Conservation (phyloP, 2,888 invertebrate genomes). For the Stenodema calcarata region DNA sequence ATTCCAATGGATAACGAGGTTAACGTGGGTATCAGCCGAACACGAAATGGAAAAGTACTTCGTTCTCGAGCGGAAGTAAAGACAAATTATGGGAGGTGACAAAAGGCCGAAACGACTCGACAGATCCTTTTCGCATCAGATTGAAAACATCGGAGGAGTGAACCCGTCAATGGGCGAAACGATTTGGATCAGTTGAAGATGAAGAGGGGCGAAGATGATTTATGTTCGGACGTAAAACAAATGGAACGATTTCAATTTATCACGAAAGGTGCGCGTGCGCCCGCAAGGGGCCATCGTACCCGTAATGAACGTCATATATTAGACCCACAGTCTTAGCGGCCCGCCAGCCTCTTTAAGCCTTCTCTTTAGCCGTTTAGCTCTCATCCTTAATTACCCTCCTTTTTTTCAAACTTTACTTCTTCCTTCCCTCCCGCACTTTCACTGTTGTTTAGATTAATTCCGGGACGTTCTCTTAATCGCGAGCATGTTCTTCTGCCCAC, state of each 20-base stretch:
- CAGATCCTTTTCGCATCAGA: neutral
- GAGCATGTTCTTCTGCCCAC: neutral
- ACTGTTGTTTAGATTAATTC: neutral
- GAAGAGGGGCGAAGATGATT: neutral
- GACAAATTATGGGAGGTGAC: neutral
- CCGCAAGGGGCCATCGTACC: neutral
- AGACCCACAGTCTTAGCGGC: neutral
- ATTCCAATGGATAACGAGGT: too few species aligned
- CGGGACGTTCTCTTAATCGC: neutral
- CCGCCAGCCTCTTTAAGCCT: neutral
- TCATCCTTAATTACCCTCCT: neutral
- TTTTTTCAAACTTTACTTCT: neutral
- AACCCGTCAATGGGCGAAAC: neutral
- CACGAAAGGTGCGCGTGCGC: constrained; percentile 19
- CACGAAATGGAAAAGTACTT: neutral
- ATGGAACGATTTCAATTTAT: constrained; percentile 16
- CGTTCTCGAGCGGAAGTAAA: neutral
- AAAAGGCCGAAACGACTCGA: neutral
- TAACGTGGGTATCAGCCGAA: too few species aligned
- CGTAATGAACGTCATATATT: constrained; percentile 11
- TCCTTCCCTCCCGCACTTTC: neutral
- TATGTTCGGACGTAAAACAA: neutral
- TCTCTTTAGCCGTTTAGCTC: neutral
- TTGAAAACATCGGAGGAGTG: neutral
- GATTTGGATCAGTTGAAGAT: neutral